Base-by-base conservation (phyloP, 2,888 invertebrate genomes). In the Eubasilissa splendida region DNA sequence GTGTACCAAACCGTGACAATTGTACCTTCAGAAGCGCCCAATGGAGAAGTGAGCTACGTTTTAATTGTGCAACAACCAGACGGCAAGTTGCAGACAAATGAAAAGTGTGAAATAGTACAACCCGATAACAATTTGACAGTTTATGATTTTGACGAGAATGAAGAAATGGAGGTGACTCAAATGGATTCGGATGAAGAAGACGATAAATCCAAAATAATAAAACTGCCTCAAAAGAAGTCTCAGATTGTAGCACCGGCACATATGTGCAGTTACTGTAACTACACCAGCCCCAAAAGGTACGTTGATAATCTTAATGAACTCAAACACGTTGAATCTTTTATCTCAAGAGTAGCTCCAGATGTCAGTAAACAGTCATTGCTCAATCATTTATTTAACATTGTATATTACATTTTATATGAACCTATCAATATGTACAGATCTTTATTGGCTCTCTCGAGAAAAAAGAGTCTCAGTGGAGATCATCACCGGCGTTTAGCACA, bases 211-310 rank as follows among this genome's bases (percentile, higher is more conserved):
- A 93, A 93, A 87, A 92, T 93, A 59, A 90, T 91, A 8, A 93
- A 93, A 87, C 91, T 93, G 58, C 86, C 91, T 76, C 91, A 93
- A 86, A 92, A 93, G 86, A 87, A 80, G 50, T 74, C 86, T 70
- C 85, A 86, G 12, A 88, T 88, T 77, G 93, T 93, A 4, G 89
- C 93, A 0, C 94, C 93, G 86, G 92, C 94, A 31, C 95, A 95
- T 87, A 95, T 94, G 89, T 99, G 99, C 88, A 95, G 94, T 86
- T 96, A 97, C 86, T 99, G 99, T 87, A 93, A 95, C 84, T 99
- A 99, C 88, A 96, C 95, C 12, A 97, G 96, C 86, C 95, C 96
- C 5, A 96, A 98, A 87, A 92, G 96, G 91, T 93, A 85, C 87
- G 86, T 82, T 68, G 0, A 68, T 10, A 68, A 2, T 42, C 42